Evolutionary conservation across 2,797 vertebrate species (phyloP), one percentile per base, ranked within the genome.

Genomic region (Sciaenops ocellatus): DNA sequence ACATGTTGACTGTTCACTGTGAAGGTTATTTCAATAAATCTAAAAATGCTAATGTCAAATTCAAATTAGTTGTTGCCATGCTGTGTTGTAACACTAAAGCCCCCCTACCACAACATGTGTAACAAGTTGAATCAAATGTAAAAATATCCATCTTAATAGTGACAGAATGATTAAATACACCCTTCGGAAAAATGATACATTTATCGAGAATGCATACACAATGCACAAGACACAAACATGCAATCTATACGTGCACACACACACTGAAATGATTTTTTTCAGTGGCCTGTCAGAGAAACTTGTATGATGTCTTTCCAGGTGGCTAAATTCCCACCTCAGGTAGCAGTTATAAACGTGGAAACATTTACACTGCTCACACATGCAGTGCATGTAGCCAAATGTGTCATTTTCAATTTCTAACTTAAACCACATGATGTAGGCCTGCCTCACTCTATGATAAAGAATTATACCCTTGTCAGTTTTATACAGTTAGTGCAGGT

Each of bases 231-330:
- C 34, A 38, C 34, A 38, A 38, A 38, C 2, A 9, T 38, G 34
- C 34, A 38, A 9, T 38, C 34, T 38, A 38, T 8, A 9, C 34
- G 8, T 38, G 34, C 34, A 38, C 34, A 47, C 54, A 69, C 83
- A 80, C 72, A 44, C 22, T 54, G 67, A 73, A 75, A 57, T 61
- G 16, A 81, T 77, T 76, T 73, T 20, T 61, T 26, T 42, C 34
- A 47, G 65, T 24, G 20, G 5, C 47, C 50, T 73, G 56, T 75
- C 28, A 22, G 64, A 34, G n/a, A 18, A 67, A 44, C n/a, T 38
- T 44, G 20, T 68, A 44, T 81, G 18, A 80, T 85, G 68, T 56
- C 42, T 67, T 60, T 86, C 73, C 76, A 81, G 42, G 34, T 82
- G 76, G 69, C 46, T 79, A 24, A n/a, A 24, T 68, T 64, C 22